Evolutionary conservation across 2,888 invertebrate genomes (phyloP), one percentile per base, ranked within the genome.

Genomic region (Pardosa pseudoannulata): DNA sequence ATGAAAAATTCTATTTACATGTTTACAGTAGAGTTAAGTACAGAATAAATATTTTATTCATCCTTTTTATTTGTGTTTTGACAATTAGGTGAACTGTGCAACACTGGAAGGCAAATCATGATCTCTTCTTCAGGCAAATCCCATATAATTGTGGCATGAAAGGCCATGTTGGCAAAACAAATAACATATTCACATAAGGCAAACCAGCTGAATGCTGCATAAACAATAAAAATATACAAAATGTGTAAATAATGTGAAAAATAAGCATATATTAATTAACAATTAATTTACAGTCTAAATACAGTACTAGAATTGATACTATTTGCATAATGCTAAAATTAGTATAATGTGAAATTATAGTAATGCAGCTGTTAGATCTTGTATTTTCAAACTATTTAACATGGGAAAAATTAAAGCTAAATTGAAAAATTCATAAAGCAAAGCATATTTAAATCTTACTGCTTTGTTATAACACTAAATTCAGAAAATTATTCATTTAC

Each of bases 161-260:
- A 98, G 83, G 95, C 95, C 96, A 98, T 97, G 92, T 97, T 98
- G 89, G 96, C 95, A 78, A 95, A 94, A 79, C 97, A 97, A 90
- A 98, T 95, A 91, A 97, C 93, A 92, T 98, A 98, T 92, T 98
- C 98, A 92, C 96, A 97, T 82, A 96, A 93, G 0, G 98, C 96
- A 93, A 98, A 98, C 95, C 96, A 96, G 91, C 97, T 97, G 93
- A 98, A 98, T 68, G 97, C 98, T 97, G 93, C 89, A 94, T 94
- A 79, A 32, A 76, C 89, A 88, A 87, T 82, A 86, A 83, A 89
- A 88, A 32, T 39, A 73, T 87, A n/a, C n/a, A n/a, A 32, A n/a
- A n/a, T n/a, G n/a, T n/a, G n/a, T n/a, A n/a, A n/a, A n/a, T n/a
- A 31, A 56, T 23, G 28, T 7, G 23, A 1, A 23, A 3, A 3